A percentile compares a stretch with the other conserved stretches of the same genome.
Evolutionary conservation across 2,888 invertebrate species (phyloP).

Genomic region (Orchesella flavescens): DNA sequence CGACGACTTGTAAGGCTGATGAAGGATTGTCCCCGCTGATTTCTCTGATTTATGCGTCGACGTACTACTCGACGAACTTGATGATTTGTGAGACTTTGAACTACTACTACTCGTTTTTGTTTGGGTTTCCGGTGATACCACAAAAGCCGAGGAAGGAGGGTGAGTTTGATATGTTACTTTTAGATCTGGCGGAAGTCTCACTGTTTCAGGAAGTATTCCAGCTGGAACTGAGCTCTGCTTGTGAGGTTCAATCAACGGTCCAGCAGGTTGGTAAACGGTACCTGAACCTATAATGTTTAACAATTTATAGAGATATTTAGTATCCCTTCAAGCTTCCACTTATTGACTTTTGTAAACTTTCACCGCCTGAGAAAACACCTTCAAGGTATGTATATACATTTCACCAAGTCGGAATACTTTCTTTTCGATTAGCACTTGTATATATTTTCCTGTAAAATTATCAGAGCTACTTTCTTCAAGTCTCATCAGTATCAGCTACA

Average conservation of each 20-base stretch:
- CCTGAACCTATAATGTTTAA: constrained; percentile 53
- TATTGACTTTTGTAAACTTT: constrained; percentile 6
- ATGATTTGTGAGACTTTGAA: constrained; percentile 52
- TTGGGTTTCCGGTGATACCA: constrained; percentile 41
- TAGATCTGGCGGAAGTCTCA: constrained; percentile 71
- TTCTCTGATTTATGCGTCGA: constrained; percentile 44
- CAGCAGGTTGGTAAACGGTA: constrained; percentile 86
- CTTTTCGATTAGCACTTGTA: too few relatives aligned
- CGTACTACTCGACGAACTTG: constrained; percentile 24
- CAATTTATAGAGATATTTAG: neutral
- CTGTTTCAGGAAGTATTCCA: constrained; percentile 70
- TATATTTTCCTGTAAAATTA: too few relatives aligned
- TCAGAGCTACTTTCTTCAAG: too few relatives aligned
- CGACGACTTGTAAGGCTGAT: constrained; percentile 71
- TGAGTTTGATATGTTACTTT: constrained; percentile 72
- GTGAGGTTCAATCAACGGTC: constrained; percentile 82
- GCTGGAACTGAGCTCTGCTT: constrained; percentile 64
- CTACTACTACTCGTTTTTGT: constrained; percentile 32
- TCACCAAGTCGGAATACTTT: too few relatives aligned
- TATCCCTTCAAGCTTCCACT: neutral
- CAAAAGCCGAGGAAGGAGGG: constrained; percentile 64
- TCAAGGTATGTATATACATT: too few relatives aligned
- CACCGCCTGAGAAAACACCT: neutral
- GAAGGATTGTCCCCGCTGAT: constrained; percentile 66
- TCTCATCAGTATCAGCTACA: too few relatives aligned